phyloP scores from a whole-genome alignment of 1,140 invertebrate species.

The Olivierus martensii region DNA sequence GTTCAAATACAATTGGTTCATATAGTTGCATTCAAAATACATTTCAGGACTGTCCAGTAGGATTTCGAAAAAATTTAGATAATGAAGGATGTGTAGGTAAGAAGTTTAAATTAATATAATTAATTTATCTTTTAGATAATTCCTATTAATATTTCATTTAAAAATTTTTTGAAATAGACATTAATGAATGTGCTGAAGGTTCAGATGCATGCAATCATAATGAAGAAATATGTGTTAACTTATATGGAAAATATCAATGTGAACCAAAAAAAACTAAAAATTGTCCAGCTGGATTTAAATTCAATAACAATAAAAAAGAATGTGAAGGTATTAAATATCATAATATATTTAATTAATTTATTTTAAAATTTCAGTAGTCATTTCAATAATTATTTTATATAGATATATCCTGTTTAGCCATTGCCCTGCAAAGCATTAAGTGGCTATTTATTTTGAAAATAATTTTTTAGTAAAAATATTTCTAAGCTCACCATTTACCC shows the following conservation, averaged over 20 bases:
- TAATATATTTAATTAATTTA: too few species aligned
- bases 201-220: conserved; percentile 58
- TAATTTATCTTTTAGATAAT: too few species aligned
- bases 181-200: conserved; percentile 74
- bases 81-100: conserved; percentile 22
- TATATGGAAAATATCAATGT: conserved; percentile 40
- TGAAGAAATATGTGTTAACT: conserved; percentile 38
- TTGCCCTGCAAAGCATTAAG: too few species aligned
- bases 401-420: too few species aligned
- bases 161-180: conserved; percentile 38
- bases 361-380: too few species aligned
- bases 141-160: too few species aligned
- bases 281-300: conserved; percentile 27
- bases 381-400: too few species aligned
- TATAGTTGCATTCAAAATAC: conserved; percentile 40
- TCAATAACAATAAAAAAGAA: conserved; percentile 38
- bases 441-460: too few species aligned
- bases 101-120: conserved; percentile 23
- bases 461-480: too few species aligned
- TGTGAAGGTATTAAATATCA: conserved; percentile 53
- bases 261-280: conserved; percentile 12
- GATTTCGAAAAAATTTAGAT: conserved; percentile 33
- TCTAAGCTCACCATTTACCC: too few species aligned
- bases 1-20: conserved; percentile 41
- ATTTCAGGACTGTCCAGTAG: conserved; percentile 26